Conservation (phyloP, 2,113 vertebrate species). For the Azemiops feae region DNA sequence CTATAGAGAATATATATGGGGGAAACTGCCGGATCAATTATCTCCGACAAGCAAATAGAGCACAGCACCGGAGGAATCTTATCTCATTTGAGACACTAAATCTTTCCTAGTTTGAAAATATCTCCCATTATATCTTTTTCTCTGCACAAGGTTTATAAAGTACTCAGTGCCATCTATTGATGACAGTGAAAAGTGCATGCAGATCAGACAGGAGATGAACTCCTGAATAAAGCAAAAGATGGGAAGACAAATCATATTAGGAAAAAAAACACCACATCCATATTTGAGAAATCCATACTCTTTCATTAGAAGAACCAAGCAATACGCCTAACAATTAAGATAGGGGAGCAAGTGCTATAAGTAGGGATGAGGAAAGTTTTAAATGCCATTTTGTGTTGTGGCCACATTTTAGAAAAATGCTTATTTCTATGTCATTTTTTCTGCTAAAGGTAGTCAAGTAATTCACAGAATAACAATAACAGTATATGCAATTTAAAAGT, state of each 20-base stretch:
- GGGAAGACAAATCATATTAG: background rate
- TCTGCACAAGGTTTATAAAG: background rate
- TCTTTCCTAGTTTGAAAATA: background rate
- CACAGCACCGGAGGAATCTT: too few relatives aligned
- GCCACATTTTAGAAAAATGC: background rate
- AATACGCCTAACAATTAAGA: background rate
- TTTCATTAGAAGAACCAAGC: background rate
- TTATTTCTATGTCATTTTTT: background rate
- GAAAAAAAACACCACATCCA: background rate
- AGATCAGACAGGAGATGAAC: background rate
- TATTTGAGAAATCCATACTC: background rate
- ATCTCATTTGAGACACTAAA: background rate
- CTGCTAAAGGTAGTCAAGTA: background rate
- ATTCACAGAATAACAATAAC: background rate
- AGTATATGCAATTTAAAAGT: background rate
- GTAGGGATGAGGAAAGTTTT: background rate
- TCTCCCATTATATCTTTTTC: background rate
- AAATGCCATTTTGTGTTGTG: background rate
- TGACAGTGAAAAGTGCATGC: background rate
- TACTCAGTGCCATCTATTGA: constrained; percentile 16
- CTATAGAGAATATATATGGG: background rate
- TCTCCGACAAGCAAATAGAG: background rate
- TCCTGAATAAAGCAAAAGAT: background rate
- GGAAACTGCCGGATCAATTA: background rate
- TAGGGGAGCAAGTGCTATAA: background rate